phyloP scores from a whole-genome alignment of 2,797 vertebrate species.

The Eospalax fontanierii region DNA sequence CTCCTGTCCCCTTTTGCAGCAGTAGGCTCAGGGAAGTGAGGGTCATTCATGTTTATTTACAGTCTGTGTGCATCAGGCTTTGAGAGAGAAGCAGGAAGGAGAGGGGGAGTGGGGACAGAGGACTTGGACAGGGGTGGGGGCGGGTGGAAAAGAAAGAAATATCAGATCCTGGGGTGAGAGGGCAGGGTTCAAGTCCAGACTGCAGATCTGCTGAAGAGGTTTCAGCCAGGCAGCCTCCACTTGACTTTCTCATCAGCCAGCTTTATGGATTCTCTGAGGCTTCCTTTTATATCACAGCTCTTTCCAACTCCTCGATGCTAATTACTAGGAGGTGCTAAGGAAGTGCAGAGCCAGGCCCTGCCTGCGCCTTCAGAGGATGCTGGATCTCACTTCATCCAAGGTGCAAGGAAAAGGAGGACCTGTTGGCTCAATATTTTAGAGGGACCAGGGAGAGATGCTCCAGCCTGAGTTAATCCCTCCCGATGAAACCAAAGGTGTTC shows the following conservation, averaged over 20 bases:
- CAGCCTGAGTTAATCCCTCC: slow-evolving; percentile 69
- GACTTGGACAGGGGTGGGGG: background rate
- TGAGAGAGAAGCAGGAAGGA: slow-evolving; percentile 78
- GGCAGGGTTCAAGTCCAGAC: slow-evolving; percentile 96
- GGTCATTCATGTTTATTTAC: slow-evolving; percentile 86
- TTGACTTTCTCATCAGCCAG: slow-evolving; percentile 88
- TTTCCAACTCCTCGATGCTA: slow-evolving; percentile 77
- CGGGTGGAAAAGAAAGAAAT: slow-evolving; percentile 87
- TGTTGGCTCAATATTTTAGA: slow-evolving; percentile 58
- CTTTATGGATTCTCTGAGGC: slow-evolving; percentile 77
- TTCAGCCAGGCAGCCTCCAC: slow-evolving; percentile 93
- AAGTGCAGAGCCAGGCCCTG: slow-evolving; percentile 24
- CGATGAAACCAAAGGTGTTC: slow-evolving; percentile 54
- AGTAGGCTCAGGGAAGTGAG: slow-evolving; percentile 72
- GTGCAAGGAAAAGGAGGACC: slow-evolving; percentile 19
- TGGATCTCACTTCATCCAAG: slow-evolving; percentile 20
- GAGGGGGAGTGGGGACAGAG: slow-evolving; percentile 79
- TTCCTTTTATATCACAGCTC: slow-evolving; percentile 58
- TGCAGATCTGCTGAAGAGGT: slow-evolving; percentile 93
- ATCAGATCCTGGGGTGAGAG: slow-evolving; percentile 92
- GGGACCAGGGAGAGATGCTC: background rate
- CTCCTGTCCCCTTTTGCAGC: slow-evolving; percentile 61
- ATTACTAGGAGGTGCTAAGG: slow-evolving; percentile 64
- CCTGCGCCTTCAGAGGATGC: background rate
- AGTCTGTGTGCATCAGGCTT: slow-evolving; percentile 73